Evolutionary conservation across 1,140 invertebrate species (phyloP), one percentile per base, ranked within the genome.

Genomic region (Aphaenogaster rudis): DNA sequence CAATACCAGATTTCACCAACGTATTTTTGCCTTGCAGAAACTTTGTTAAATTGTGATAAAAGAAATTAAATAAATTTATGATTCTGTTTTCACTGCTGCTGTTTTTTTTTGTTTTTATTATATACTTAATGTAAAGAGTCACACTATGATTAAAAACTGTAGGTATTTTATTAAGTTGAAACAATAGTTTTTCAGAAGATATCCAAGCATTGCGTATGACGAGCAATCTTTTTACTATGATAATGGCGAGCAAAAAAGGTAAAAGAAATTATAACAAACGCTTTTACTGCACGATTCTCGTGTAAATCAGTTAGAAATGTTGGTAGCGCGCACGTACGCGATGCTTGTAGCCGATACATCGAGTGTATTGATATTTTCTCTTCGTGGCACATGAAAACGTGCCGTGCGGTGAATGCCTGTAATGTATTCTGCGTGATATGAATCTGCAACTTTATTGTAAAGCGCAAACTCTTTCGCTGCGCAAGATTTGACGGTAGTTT

Each of bases 321-420:
- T 54, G 39, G n/a, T 36, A 61, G 59, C 54, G 67, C n/a, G 3
- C 79, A 59, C 66, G 66, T 57, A 57, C 52, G 64, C 80, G 54
- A 76, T 84, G 42, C 69, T 50, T 48, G 66, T 33, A 1, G 98
- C 98, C 95, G 98, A 76, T 84, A 84, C 69, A 84, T 84, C 69
- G 80, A 36, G 82, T 86, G 36, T 71, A 86, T 79, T 86, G 82
- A 78, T 79, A 86, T 86, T 86, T 86, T 86, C 72, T 57, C 82
- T 86, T 54, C 21, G 61, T 57, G 61, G 80, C 72, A 39, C 74
- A 67, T 86, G 63, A 79, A 79, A 79, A 79, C 74, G 61, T 48
- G 59, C 33, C 36, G 54, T 76, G 61, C 74, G 39, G 63, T 52
- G 76, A 79, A 79, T 76, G 61, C 50, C 54, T 39, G 50, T 79